Evolutionary conservation across 2,113 vertebrate genomes (phyloP).

Genomic region (Spheniscus mendiculus): DNA sequence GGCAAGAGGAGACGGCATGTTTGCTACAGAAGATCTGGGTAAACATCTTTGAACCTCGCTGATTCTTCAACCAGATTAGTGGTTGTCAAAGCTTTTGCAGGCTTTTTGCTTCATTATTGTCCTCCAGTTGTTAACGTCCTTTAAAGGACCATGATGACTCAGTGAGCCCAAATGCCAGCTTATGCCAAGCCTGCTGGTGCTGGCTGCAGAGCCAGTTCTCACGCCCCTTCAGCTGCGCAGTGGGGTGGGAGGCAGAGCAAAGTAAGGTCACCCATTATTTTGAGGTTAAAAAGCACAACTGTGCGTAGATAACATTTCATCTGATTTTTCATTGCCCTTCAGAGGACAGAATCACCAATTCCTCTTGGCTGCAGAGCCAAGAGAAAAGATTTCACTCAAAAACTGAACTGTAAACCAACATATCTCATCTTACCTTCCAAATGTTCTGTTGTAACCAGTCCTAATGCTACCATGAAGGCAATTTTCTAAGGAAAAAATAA

Average conservation of each 20-base stretch:
- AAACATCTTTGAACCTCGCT: not conserved
- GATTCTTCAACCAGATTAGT: not conserved
- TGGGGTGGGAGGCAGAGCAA: not conserved
- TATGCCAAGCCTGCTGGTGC: not conserved
- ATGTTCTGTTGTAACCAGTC: constrained; percentile 94
- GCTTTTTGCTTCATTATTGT: not conserved
- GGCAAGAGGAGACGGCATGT: not conserved
- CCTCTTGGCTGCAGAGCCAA: not conserved
- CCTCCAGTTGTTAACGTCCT: not conserved
- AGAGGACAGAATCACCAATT: not conserved
- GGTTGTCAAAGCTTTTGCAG: not conserved
- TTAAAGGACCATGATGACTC: not conserved
- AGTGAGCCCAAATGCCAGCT: not conserved
- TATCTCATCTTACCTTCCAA: constrained; percentile 87
- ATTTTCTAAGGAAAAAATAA: constrained; percentile 86
- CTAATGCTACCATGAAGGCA: constrained; percentile 96
- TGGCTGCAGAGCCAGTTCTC: not conserved
- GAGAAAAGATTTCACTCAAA: not conserved
- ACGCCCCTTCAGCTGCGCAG: too few species aligned
- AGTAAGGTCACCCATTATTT: not conserved
- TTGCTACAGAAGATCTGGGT: not conserved
- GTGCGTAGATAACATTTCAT: not conserved
- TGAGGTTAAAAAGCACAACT: not conserved
- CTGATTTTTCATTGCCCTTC: not conserved
- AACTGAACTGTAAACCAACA: not conserved